Evolutionary conservation across 1,140 invertebrate species (phyloP), one percentile per base, ranked within the genome.

Genomic region (Uloborus diversus): DNA sequence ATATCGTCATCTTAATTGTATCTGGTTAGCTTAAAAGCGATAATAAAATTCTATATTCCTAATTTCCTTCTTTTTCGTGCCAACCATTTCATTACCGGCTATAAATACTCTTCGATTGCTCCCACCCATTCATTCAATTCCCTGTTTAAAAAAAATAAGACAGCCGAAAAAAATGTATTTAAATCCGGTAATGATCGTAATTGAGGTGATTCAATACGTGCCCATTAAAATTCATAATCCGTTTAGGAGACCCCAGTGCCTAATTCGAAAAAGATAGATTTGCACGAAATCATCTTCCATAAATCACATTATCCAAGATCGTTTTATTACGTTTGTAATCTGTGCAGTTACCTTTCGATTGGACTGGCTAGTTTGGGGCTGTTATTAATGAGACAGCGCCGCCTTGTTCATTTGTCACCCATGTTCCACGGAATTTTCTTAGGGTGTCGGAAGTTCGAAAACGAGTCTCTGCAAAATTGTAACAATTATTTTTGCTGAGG

Each of bases 181-280:
- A 75, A 75, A 75, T 75, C 71, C 51, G 42, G 71, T 75, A 75
- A 75, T 75, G 71, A 75, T 75, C 57, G 42, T 75, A 75, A 75
- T 75, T 75, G 71, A 33, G 59, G 71, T 49, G 59, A 28, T 64
- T 75, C 71, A 75, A 75, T 75, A 75, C 59, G 57, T 35, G 59
- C 37, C 71, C 71, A 75, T 75, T 75, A 75, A 75, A 75, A 75
- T 75, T 75, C 71, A 75, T 75, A 75, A 75, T 75, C 71, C 71
- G 71, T 64, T 75, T 75, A 75, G 30, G 71, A 75, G 71, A 47
- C 71, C 71, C 71, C 14, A 53, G 71, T 75, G 71, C 62, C 71
- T 75, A 75, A 75, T 75, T 75, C 71, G 71, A 75, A 75, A 75
- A 75, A 75, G 71, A 75, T 75, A 64, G 71, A 64, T 75, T 33